Evolutionary conservation across 2,113 vertebrate species (phyloP).

Genomic region (Pelecanus crispus): DNA sequence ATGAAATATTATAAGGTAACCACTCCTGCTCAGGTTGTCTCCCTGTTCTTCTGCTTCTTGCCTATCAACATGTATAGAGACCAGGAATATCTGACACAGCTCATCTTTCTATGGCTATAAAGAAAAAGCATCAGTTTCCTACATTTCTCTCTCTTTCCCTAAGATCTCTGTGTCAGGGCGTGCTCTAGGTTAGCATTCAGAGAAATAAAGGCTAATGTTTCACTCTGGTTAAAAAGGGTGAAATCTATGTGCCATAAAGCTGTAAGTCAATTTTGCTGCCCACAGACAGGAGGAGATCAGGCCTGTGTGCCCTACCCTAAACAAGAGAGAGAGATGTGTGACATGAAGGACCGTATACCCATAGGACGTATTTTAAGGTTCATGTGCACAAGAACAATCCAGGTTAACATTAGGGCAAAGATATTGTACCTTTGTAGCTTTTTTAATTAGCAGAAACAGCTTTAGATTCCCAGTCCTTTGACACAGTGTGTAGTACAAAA

Average conservation of each 20-base stretch:
- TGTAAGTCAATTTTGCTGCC: not conserved
- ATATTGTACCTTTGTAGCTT: not conserved
- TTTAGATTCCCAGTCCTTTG: not conserved
- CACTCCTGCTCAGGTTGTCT: not conserved
- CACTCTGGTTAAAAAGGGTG: not conserved
- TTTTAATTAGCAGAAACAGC: not conserved
- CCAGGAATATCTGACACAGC: not conserved
- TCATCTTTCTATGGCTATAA: not conserved
- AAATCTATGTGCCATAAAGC: not conserved
- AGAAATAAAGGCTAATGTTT: not conserved
- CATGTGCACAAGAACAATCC: not conserved
- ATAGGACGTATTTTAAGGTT: fast-evolving
- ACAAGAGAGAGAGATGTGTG: not conserved
- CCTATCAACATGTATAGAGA: not conserved
- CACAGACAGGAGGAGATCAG: not conserved
- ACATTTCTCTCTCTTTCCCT: not conserved
- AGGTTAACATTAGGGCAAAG: not conserved
- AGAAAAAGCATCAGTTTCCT: not conserved
- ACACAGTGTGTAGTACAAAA: fast-evolving
- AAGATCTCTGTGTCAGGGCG: not conserved
- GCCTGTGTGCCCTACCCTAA: too few relatives aligned
- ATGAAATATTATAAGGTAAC: not conserved
- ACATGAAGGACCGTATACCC: fast-evolving
- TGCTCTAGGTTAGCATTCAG: not conserved
- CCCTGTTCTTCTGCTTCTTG: not conserved